A percentile compares a stretch with the other conserved stretches of the same genome.
Evolutionary conservation across 2,797 vertebrate species (phyloP).

Genomic region (Scolopax bukidnonensis): DNA sequence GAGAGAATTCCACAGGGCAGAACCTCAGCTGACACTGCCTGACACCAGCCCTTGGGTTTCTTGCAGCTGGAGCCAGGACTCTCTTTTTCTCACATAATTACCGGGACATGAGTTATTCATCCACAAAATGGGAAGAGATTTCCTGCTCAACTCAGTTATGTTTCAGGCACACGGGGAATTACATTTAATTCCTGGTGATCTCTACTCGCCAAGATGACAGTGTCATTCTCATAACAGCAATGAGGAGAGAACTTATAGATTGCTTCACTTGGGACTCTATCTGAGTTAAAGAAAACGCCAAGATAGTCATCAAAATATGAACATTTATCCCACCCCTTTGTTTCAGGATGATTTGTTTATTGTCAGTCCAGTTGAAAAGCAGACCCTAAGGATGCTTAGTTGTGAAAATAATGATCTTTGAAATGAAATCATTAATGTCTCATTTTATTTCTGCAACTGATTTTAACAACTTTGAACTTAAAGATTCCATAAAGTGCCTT

Average conservation of each 20-base stretch:
- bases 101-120: background rate
- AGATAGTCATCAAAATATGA: background rate
- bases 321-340: background rate
- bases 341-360: background rate
- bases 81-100: background rate
- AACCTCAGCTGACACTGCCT: background rate
- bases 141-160: background rate
- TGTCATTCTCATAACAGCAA: background rate
- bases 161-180: background rate
- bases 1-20: background rate
- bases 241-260: background rate
- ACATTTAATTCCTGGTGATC: background rate
- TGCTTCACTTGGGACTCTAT: background rate
- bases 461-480: background rate
- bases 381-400: accelerated
- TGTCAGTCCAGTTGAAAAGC: background rate
- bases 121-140: background rate
- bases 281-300: background rate
- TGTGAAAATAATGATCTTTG: background rate
- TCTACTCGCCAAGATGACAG: background rate
- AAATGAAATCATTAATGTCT: background rate
- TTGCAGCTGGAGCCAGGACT: background rate
- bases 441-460: constrained; percentile 3
- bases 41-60: background rate
- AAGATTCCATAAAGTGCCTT: background rate